A percentile compares a stretch with the other conserved stretches of the same genome.
Conservation (phyloP, 2,113 vertebrate genomes). For the Macrotus californicus region DNA sequence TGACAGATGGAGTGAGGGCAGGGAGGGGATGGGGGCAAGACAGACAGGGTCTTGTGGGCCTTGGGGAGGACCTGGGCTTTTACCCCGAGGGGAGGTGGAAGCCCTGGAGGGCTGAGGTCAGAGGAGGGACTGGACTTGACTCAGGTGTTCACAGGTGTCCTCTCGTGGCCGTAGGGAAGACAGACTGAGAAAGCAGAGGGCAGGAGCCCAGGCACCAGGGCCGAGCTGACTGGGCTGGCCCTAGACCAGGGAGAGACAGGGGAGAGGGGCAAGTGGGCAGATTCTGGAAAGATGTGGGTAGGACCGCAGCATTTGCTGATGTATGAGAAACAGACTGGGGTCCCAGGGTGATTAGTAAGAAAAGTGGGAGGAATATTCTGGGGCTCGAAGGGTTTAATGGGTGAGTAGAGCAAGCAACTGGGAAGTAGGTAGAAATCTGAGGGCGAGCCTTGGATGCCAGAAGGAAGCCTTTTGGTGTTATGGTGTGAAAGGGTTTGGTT, state of each 20-base stretch:
- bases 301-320: background rate
- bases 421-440: background rate
- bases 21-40: fast-evolving
- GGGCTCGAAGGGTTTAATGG: background rate
- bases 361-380: background rate
- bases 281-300: background rate
- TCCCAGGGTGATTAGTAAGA: background rate
- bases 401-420: no score
- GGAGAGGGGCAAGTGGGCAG: background rate
- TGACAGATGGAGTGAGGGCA: no score
- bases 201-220: background rate
- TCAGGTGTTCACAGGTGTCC: background rate
- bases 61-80: background rate
- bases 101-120: background rate
- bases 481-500: background rate
- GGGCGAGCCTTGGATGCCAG: background rate
- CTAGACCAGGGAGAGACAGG: background rate
- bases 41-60: background rate
- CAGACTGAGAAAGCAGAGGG: background rate
- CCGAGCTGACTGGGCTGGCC: background rate
- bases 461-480: background rate
- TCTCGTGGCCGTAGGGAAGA: background rate
- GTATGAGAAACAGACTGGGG: background rate
- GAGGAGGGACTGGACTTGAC: background rate
- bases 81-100: background rate